Evolutionary conservation across 1,140 invertebrate species (phyloP).

Genomic region (Caenorhabditis latens): DNA sequence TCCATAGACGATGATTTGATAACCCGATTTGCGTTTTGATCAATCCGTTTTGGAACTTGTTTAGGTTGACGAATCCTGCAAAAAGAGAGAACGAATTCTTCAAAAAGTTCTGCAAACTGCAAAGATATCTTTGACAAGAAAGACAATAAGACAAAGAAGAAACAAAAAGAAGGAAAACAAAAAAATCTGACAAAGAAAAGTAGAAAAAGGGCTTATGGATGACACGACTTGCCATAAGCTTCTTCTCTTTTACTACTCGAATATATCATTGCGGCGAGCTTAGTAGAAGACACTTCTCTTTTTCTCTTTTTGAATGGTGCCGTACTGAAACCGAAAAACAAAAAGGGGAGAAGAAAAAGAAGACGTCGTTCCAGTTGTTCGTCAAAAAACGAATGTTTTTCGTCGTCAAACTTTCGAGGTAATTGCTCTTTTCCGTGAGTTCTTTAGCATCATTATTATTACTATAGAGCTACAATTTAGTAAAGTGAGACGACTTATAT

Average conservation of each 20-base stretch:
- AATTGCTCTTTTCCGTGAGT: constrained; percentile 55
- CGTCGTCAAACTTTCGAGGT: constrained; percentile 16
- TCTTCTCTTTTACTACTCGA: constrained; percentile 4
- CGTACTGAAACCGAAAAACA: not conserved
- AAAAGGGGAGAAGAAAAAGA: not conserved
- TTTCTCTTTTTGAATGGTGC: not conserved
- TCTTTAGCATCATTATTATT: constrained; percentile 27
- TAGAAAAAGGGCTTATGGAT: constrained; percentile 42
- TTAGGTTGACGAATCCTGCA: constrained; percentile 56
- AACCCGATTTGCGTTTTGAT: constrained; percentile 61
- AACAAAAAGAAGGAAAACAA: not conserved
- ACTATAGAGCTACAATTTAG: not conserved
- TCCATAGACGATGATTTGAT: constrained; percentile 63
- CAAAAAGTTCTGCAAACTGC: not conserved
- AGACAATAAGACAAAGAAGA: not conserved
- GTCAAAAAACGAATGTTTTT: constrained; percentile 48
- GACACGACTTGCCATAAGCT: constrained; percentile 36
- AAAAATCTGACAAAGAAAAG: constrained; percentile 41
- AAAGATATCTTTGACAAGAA: constrained; percentile 4
- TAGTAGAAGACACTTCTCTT: constrained; percentile 14
- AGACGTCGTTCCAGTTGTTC: constrained; percentile 32
- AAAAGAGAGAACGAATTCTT: constrained; percentile 30
- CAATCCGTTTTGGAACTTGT: constrained; percentile 54
- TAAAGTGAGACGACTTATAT: not conserved
- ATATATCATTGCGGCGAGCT: constrained; percentile 35